Base-by-base conservation (phyloP, 2,797 vertebrate genomes). In the Gallinago solitaria region DNA sequence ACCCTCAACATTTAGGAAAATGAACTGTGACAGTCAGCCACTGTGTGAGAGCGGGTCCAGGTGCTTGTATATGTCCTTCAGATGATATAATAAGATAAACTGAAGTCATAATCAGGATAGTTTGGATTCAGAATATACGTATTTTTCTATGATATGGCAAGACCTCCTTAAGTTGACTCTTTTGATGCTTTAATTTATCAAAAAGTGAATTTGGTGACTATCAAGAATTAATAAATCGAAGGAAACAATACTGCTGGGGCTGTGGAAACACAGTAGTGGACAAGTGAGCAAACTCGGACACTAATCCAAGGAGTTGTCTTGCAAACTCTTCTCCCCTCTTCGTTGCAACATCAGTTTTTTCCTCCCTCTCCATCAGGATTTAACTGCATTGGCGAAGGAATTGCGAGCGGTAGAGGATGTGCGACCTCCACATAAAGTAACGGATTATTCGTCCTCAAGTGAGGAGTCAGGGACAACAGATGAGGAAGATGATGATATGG, bases 391-490 rank as follows among this genome's bases (percentile, higher is more conserved):
- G 97, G 99, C 99, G 53, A 99, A 99, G 96, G 99, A 99, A 94
- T 98, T 99, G 80, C 98, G 99, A 54, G 99, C 99, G 0, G 99
- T 99, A 68, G 99, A 99, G 41, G 99, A 99, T 8, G 99, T 99
- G 54, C 98, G 99, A 33, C 99, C 99, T 4, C 99, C 98, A 3
- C 99, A 99, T 96, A 99, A 99, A 97, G 99, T 99, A 92, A 99
- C 99, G 0, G 99, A 99, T 93, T 99, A 99, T 93, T 99, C 99
- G 1, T 99, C 99, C 17, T 99, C 99, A 83, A 99, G 99, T 50
- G 99, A 99, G 45, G 99, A 99, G 37, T 99, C 99, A 0, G 99
- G 99, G 76, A 99, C 99, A 9, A 99, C 99, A 0, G 99, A 99
- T 24, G 99, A 99, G 68, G 99, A 99, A 39, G 99, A 99, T 4